phyloP scores from a whole-genome alignment of 2,113 vertebrate genomes.

The Daphoenositta chrysoptera region DNA sequence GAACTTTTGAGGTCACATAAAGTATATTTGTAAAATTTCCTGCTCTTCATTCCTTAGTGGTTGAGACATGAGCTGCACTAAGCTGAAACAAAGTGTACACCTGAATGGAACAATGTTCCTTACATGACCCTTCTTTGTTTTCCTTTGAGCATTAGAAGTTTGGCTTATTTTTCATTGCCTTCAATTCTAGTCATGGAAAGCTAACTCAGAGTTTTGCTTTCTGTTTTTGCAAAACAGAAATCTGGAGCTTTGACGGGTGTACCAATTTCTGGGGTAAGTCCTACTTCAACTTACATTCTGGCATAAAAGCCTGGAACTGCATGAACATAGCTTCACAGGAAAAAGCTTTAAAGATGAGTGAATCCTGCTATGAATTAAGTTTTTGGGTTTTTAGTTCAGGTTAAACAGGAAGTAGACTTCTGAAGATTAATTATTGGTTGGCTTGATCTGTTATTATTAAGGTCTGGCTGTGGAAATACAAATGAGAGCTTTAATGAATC shows the following conservation, averaged over 20 bases:
- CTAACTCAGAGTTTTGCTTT: not conserved
- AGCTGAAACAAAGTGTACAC: not conserved
- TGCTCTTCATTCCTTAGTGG: not conserved
- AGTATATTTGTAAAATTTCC: not conserved
- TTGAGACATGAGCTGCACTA: not conserved
- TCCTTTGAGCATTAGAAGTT: not conserved
- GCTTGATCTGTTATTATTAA: not conserved
- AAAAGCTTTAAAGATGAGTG: not conserved
- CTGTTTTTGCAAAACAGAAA: slow-evolving; percentile 75
- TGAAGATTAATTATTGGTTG: not conserved
- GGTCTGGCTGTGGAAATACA: not conserved
- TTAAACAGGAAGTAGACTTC: not conserved
- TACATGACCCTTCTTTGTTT: not conserved
- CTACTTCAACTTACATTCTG: not conserved
- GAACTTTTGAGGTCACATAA: not conserved
- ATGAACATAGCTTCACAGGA: not conserved
- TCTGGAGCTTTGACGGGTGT: slow-evolving; percentile 86
- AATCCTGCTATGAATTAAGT: not conserved
- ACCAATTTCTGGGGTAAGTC: slow-evolving; percentile 95
- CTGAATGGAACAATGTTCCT: not conserved
- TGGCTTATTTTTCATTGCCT: not conserved
- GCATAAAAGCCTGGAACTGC: not conserved
- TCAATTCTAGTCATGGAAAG: not conserved
- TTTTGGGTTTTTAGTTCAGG: not conserved
- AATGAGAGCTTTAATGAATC: not conserved